Evolutionary conservation across 2,113 vertebrate genomes (phyloP), one percentile per base, ranked within the genome.

Genomic region (Chaetorhynchus papuensis): DNA sequence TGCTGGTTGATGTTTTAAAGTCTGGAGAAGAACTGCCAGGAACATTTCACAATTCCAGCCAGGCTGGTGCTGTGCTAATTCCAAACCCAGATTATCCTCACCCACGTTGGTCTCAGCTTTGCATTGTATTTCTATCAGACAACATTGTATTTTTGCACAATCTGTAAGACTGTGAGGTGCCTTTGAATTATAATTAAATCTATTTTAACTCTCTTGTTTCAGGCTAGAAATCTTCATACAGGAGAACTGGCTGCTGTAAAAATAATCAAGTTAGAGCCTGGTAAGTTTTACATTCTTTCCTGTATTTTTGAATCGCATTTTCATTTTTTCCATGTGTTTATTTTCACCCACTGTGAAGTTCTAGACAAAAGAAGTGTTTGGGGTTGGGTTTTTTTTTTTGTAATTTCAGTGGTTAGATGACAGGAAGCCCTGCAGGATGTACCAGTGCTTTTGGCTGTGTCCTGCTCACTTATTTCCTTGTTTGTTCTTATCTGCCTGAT

Each of bases 231-330:
- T 97, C 97, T 99, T 89, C 98, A 99, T 78, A 99, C 99, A 2
- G 99, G 99, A 96, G 99, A 99, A 84, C 98, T 99, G 89, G 99
- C 99, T 94, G 99, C 99, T 92, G 99, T 99, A 89, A 99, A 99
- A 98, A 99, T 99, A 94, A 99, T 99, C 94, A 99, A 99, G 95
- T 97, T 99, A 98, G 99, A 99, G 95, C 99, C 99, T 97, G 99
- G 99, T 99, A 98, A 98, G 98, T 98, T 93, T 85, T 31, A 27
- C 80, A 77, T 84, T 49, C 68, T 76, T 95, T 44, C 89, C 52
- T 84, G 5, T 81, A 9, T 83, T 93, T 75, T 82, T 70, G 27
- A 60, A 20, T 45, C 6, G 3, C 31, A 2, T 80, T 83, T 80
- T 74, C 39, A 21, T 57, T 77, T 75, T 75, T 79, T 49, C 64